Evolutionary conservation across 2,797 vertebrate genomes (phyloP).

Genomic region (Dipus sagitta): DNA sequence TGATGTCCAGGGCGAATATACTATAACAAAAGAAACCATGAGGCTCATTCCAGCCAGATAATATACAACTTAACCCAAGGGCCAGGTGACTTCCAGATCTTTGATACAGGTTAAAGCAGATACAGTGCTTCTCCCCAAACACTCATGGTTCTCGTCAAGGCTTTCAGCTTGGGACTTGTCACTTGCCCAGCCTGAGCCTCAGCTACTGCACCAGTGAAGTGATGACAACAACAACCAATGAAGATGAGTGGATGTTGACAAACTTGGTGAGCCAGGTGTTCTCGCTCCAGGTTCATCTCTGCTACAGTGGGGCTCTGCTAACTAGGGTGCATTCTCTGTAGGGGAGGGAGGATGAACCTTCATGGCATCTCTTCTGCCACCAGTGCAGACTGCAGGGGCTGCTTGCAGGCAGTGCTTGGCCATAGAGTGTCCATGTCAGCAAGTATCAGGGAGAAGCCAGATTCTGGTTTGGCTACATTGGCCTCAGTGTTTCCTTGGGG

Average conservation of each 20-base stretch:
- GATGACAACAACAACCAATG: neutral
- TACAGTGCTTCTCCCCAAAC: neutral
- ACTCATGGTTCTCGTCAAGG: neutral
- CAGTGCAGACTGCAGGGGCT: accelerated
- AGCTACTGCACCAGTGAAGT: neutral
- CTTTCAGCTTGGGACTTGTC: neutral
- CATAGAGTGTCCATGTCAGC: neutral
- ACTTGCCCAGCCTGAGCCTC: neutral
- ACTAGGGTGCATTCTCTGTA: neutral
- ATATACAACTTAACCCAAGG: neutral
- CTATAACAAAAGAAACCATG: neutral
- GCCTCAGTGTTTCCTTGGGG: neutral
- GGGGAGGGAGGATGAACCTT: neutral
- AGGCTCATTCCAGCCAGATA: neutral
- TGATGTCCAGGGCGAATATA: neutral
- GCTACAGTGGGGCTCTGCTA: neutral
- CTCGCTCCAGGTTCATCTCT: no score
- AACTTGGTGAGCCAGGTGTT: neutral
- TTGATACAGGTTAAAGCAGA: neutral
- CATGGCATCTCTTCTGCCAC: neutral
- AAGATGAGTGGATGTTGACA: neutral
- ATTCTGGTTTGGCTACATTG: neutral
- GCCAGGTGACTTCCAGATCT: neutral
- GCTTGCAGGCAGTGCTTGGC: neutral
- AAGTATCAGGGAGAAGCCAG: neutral